Evolutionary conservation across 2,797 vertebrate species (phyloP), one percentile per base, ranked within the genome.

Genomic region (Silurus aristotelis): DNA sequence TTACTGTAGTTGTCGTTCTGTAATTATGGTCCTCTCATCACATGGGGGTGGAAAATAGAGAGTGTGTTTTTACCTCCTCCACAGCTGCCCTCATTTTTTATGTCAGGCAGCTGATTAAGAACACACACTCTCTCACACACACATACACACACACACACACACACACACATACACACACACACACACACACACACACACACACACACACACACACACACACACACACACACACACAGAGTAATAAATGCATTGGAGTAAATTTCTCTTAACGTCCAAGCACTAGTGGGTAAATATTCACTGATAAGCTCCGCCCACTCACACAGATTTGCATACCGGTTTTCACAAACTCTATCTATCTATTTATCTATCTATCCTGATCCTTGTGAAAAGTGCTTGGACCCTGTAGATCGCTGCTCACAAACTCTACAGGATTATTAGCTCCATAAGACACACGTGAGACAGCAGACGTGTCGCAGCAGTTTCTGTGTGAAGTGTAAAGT

Each of bases 11-110:
- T 60, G 20, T 52, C 22, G 20, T 56, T 52, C 10, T 83, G 52
- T 84, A 84, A 85, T 87, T 82, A 82, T 7, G 12, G 25, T 20
- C 67, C 76, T 75, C 22, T 55, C 25, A 55, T 68, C 73, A 84
- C 48, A 52, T 67, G n/a, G 20, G 77, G 80, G 63, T 12, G 20
- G 81, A 60, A 60, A 75, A 85, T 25, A 66, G 17, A 15, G 4
- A 13, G 60, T 70, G 80, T 84, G 55, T 83, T 83, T 68, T 68
- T 75, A 61, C 46, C 56, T 83, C 25, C 79, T 68, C 55, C 55
- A 46, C 58, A 63, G 19, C 84, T 83, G 31, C 27, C 27, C 64
- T 48, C 64, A 52, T 52, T 25, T 81, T 63, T 75, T 38, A 75
- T 52, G 43, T 48, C 38, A 22, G 60, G 12, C 71, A 8, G 70